These are phyloP conservation scores for Perccottus glenii DNA, from an alignment of 2,113 vertebrate species.

Conservation along the genomic window DNA sequence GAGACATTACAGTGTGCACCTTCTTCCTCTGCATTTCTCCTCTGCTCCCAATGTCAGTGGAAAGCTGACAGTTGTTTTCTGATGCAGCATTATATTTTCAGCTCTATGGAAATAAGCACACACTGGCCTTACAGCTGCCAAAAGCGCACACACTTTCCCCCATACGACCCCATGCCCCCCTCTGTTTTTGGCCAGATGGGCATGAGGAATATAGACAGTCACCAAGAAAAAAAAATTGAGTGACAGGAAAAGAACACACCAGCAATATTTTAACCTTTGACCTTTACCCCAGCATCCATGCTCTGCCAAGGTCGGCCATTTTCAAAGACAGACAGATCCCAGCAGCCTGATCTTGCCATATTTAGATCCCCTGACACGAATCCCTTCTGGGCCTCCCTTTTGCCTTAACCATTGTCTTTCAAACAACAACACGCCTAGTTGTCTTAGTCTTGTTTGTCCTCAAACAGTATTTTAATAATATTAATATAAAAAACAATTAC, in stretches of 20 bases:
- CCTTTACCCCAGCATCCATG: constrained; percentile 16
- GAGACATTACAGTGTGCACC: constrained; percentile 58
- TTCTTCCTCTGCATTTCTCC: constrained; percentile 13
- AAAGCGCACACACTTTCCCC: constrained; percentile 28
- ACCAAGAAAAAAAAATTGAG: constrained; percentile 18
- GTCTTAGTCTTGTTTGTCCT: not conserved
- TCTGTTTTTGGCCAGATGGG: constrained; percentile 57
- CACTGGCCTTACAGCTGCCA: constrained; percentile 42
- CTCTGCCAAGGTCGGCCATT: constrained; percentile 10
- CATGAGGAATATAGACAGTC: constrained; percentile 27
- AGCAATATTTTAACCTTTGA: constrained; percentile 33
- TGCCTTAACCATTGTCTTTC: constrained; percentile 24
- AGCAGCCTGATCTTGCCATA: not conserved
- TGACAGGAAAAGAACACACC: constrained; percentile 30
- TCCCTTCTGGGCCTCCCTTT: constrained; percentile 7
- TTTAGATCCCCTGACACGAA: constrained; percentile 30
- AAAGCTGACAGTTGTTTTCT: constrained; percentile 71
- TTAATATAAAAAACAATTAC: too few relatives aligned
- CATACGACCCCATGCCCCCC: constrained; percentile 5
- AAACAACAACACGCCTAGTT: constrained; percentile 4
- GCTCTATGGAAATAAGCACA: constrained; percentile 62
- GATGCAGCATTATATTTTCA: constrained; percentile 65
- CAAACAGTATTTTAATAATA: too few relatives aligned
- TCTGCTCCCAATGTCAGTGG: constrained; percentile 67
- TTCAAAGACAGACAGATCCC: constrained; percentile 1